Conservation (phyloP, 2,113 vertebrate species). For the Cebidichthys violaceus region DNA sequence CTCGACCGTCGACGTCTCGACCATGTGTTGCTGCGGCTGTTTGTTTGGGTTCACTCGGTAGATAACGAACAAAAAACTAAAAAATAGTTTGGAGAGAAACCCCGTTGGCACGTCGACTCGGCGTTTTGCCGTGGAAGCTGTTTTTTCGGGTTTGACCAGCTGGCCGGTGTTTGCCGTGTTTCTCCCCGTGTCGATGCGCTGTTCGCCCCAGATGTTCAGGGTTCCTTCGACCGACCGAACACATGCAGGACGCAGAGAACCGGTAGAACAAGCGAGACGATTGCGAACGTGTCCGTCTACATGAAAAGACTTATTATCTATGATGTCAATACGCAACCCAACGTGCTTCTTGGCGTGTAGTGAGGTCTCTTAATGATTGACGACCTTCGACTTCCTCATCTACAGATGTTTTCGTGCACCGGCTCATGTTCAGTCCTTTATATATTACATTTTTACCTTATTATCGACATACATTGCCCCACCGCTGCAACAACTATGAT, state of each 20-base stretch:
- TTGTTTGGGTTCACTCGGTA: not conserved
- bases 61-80: constrained; percentile 3
- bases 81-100: constrained; percentile 1
- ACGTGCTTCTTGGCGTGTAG: not conserved
- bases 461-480: not conserved
- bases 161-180: constrained; percentile 8
- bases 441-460: not conserved
- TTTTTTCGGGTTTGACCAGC: constrained; percentile 29
- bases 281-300: not conserved
- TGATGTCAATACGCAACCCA: not conserved
- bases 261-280: not conserved
- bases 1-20: constrained; percentile 21
- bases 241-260: not conserved
- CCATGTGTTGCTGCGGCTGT: constrained; percentile 32
- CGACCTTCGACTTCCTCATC: not conserved
- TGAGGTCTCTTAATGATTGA: not conserved
- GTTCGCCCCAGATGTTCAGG: constrained; percentile 26
- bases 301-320: not conserved
- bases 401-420: not conserved
- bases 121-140: not conserved
- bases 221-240: not conserved
- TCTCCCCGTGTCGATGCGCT: not conserved
- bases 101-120: not conserved
- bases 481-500: not conserved
- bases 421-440: no score